phyloP scores from a whole-genome alignment of 2,888 invertebrate genomes.

The Cheilosia pagana region DNA sequence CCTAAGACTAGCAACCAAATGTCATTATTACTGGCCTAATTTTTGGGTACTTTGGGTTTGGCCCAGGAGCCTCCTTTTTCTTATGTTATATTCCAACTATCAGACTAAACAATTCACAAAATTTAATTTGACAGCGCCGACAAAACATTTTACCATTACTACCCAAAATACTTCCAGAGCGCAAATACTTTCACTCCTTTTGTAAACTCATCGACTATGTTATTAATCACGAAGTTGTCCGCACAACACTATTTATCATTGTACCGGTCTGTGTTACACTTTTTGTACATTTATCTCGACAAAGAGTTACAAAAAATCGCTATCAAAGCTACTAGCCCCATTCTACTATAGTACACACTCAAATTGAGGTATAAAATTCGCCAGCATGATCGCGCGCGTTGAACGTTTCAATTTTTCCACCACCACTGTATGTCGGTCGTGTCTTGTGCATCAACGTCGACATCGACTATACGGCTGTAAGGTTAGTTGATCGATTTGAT shows the following conservation, averaged over 20 bases:
- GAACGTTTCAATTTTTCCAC: constrained; percentile 58
- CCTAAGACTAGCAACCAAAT: too few species aligned
- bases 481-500: constrained; percentile 65
- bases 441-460: constrained; percentile 12
- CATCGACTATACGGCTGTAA: constrained; percentile 14
- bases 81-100: too few species aligned
- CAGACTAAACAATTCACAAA: background rate
- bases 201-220: constrained; percentile 18
- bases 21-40: too few species aligned
- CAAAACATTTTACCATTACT: background rate
- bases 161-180: background rate
- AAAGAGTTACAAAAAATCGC: constrained; percentile 1
- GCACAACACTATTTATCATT: constrained; percentile 56
- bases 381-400: constrained; percentile 28
- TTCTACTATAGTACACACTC: constrained; percentile 19
- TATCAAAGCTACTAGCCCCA: constrained; percentile 22
- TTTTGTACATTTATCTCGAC: constrained; percentile 15
- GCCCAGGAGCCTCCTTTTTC: too few species aligned
- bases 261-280: constrained; percentile 27
- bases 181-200: background rate
- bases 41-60: too few species aligned
- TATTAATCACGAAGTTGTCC: constrained; percentile 61
- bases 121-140: background rate
- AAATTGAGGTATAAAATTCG: constrained; percentile 34
- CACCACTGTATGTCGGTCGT: constrained; percentile 3